phyloP scores from a whole-genome alignment of 2,113 vertebrate genomes.

The Laterallus jamaicensis region DNA sequence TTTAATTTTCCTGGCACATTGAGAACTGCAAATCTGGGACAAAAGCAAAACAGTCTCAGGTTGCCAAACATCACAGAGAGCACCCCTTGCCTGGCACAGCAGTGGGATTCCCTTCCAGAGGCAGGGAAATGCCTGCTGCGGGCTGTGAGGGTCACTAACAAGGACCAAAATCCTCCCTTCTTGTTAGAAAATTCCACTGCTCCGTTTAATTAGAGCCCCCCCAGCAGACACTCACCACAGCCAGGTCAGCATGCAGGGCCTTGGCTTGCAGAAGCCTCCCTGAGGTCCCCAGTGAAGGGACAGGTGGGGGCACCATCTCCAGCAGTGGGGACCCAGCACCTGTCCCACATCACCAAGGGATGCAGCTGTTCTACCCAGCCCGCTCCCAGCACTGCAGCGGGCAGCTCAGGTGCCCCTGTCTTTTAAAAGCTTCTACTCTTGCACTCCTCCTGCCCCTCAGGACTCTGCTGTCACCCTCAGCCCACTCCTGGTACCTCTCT shows the following conservation, averaged over 20 bases:
- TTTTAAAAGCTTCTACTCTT: background rate
- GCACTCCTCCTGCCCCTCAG: background rate
- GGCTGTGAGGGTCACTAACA: background rate
- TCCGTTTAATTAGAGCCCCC: background rate
- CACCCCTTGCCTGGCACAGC: rapidly evolving
- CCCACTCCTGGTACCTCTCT: no score
- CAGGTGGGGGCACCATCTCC: rapidly evolving
- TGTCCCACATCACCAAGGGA: background rate
- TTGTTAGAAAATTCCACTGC: background rate
- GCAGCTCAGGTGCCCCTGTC: background rate
- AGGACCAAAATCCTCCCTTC: background rate
- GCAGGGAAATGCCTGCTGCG: background rate
- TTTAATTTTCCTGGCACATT: background rate
- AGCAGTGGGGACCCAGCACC: rapidly evolving
- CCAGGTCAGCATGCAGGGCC: rapidly evolving
- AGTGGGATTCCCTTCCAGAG: background rate
- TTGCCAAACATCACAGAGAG: background rate
- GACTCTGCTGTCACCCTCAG: background rate
- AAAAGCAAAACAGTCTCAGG: background rate
- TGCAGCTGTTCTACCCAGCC: rapidly evolving
- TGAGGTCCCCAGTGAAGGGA: background rate
- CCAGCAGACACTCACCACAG: no score
- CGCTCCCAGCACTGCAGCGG: background rate
- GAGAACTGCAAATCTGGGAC: background rate
- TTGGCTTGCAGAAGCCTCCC: background rate